Evolutionary conservation across 2,888 invertebrate species (phyloP), one percentile per base, ranked within the genome.

Genomic region (Synanthedon vespiformis): DNA sequence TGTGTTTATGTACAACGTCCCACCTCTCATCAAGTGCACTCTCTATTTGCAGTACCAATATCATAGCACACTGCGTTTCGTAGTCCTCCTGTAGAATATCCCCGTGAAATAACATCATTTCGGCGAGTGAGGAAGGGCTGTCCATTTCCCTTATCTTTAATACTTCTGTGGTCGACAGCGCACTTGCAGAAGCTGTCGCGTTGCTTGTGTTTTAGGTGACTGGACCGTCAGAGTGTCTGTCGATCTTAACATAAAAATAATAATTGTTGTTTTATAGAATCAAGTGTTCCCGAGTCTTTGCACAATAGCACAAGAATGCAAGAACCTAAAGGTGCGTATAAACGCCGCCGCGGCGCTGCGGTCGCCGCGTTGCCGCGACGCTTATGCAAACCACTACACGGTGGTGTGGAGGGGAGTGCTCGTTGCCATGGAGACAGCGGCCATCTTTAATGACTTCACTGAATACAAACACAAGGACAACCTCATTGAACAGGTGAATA

Each of bases 261-360:
- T 22, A 22, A 22, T 22, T 40, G 8, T 34, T 34, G 34, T 34
- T 51, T 56, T 71, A 47, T 76, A 94, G 92, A 80, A 77, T 40
- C 77, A 89, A 59, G 89, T 95, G 0, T 92, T 94, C 61, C 82
- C 89, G 12, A 89, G 89, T 11, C 78, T 96, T 4, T 90, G 90
- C 57, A 86, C 88, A 13, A 76, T 95, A 14, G 90, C 94, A 0
- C 89, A 91, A 51, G 90, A 91, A 56, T 94, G 93, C 73, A 90
- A 91, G 54, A 96, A 96, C 74, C 93, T 96, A 61, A 97, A 97
- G 88, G 97, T 97, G 5, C 91, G 96, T 40, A 95, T 95, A 55
- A 96, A 94, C 77, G 96, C 96, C 2, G 93, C 94, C 1, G 87
- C 90, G 54, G 95, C 96, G 0, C 73, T 97, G 55, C 90, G 89